A percentile compares a stretch with the other conserved stretches of the same genome.
phyloP scores from a whole-genome alignment of 2,113 vertebrate species.

The Mustela nigripes region DNA sequence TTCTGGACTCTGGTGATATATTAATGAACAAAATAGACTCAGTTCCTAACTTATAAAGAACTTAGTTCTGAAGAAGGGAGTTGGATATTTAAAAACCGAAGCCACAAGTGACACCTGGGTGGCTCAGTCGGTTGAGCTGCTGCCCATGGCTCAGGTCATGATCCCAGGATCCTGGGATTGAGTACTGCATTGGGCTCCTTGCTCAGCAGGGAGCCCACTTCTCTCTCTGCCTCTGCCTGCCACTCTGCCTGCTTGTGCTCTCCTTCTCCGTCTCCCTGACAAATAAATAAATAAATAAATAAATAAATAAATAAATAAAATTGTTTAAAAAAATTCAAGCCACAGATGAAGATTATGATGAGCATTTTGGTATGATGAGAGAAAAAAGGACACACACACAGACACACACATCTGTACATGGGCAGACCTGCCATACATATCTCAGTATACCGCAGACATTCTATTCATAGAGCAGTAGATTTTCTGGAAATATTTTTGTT shows the following conservation, averaged over 20 bases:
- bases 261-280: too few species aligned
- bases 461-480: not conserved
- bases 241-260: too few species aligned
- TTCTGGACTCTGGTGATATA: not conserved
- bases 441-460: not conserved
- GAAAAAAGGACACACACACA: not conserved
- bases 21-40: not conserved
- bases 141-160: too few species aligned
- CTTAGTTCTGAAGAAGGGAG: not conserved
- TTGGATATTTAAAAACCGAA: not conserved
- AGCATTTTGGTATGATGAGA: not conserved
- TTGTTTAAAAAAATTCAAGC: constrained; percentile 17
- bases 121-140: too few species aligned
- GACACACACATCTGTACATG: not conserved
- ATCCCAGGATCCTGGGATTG: too few species aligned
- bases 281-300: too few species aligned
- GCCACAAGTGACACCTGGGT: not conserved
- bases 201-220: too few species aligned
- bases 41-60: not conserved
- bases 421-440: not conserved
- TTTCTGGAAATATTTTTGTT: not conserved
- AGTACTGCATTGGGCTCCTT: too few species aligned
- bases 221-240: too few species aligned
- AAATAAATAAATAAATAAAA: too few species aligned
- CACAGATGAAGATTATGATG: not conserved